These are phyloP conservation scores for Eucriotettix oculatus DNA, from an alignment of 2,888 invertebrate species.

Conservation along the genomic window DNA sequence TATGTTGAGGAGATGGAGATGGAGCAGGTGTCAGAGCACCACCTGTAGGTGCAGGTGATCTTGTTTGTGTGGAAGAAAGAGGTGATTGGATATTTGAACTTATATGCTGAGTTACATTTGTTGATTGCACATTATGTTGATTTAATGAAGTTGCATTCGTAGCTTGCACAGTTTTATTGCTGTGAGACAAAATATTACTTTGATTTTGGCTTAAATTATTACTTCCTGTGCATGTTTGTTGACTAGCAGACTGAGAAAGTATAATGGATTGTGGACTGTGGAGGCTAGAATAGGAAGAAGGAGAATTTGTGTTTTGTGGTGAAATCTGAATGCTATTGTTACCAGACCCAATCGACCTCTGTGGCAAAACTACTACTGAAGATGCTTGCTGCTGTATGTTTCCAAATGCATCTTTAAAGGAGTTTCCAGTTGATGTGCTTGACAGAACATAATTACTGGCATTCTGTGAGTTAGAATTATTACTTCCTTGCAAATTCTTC, in stretches of 20 bases:
- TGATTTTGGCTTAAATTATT: background rate
- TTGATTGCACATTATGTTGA: background rate
- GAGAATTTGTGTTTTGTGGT: background rate
- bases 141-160: background rate
- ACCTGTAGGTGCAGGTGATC: background rate
- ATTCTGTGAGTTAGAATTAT: background rate
- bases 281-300: background rate
- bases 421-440: background rate
- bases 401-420: constrained; percentile 5
- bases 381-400: background rate
- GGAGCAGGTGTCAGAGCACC: constrained; percentile 12
- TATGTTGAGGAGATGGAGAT: constrained; percentile 10
- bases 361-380: background rate
- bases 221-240: background rate
- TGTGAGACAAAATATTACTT: too few relatives aligned
- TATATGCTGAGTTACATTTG: constrained; percentile 1
- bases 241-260: background rate
- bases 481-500: background rate
- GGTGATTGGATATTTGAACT: background rate
- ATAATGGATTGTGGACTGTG: background rate
- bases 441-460: constrained; percentile 6
- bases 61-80: background rate
- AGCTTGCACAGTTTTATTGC: background rate
- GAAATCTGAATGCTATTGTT: background rate
- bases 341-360: background rate